These are phyloP conservation scores for Lycia hirtaria DNA, from an alignment of 2,888 invertebrate genomes.

Conservation along the genomic window DNA sequence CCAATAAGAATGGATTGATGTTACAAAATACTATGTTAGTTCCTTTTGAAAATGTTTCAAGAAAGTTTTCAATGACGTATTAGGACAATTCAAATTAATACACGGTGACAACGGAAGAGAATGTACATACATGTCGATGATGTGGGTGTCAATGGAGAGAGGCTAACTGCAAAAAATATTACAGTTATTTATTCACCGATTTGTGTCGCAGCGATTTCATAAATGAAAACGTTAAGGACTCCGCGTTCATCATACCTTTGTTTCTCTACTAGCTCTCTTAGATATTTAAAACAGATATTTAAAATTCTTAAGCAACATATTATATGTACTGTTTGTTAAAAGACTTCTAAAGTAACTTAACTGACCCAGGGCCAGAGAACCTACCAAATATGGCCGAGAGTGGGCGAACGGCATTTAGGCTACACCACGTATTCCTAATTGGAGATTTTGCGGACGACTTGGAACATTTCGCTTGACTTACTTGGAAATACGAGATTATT, in stretches of 20 bases:
- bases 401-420: conserved; percentile 78
- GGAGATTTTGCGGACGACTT: conserved; percentile 62
- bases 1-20: background rate
- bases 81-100: conserved; percentile 41
- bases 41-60: background rate
- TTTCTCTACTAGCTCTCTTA: too few species aligned
- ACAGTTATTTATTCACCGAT: conserved; percentile 36
- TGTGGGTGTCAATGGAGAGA: conserved; percentile 55
- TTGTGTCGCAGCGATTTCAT: conserved; percentile 34
- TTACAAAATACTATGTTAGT: background rate
- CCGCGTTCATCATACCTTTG: conserved; percentile 2
- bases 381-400: conserved; percentile 62
- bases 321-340: conserved; percentile 30
- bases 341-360: conserved; percentile 47
- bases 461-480: conserved; percentile 65
- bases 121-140: conserved; percentile 32
- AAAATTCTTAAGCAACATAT: conserved; percentile 18
- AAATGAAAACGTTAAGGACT: conserved; percentile 7
- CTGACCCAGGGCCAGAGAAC: conserved; percentile 63
- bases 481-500: conserved; percentile 62
- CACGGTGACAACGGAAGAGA: conserved; percentile 39
- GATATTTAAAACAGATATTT: conserved; percentile 4
- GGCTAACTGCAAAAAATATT: conserved; percentile 38
- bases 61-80: conserved; percentile 31
- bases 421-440: conserved; percentile 51